A percentile compares a stretch with the other conserved stretches of the same genome.
Conservation (phyloP, 2,113 vertebrate genomes). For the Fregata magnificens region DNA sequence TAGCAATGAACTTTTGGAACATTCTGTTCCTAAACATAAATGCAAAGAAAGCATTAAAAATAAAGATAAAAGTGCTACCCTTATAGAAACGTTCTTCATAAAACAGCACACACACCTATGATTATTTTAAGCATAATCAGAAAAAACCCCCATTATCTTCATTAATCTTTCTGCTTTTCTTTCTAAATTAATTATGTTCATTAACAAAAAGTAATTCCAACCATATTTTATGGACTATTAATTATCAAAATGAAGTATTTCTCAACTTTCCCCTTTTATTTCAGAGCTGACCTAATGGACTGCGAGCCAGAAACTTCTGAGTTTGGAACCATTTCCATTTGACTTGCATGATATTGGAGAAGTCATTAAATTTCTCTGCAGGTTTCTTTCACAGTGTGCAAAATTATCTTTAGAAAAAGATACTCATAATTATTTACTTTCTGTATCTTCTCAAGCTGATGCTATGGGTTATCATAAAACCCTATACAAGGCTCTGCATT, state of each 20-base stretch:
- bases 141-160: not conserved
- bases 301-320: not conserved
- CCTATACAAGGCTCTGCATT: not conserved
- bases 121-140: not conserved
- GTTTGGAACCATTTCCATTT: not conserved
- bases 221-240: not conserved
- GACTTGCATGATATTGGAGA: not conserved
- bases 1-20: not conserved
- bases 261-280: not conserved
- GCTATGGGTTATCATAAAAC: not conserved
- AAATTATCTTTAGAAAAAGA: not conserved
- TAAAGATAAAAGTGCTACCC: not conserved
- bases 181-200: not conserved
- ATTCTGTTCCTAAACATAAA: not conserved
- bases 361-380: not conserved
- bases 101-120: not conserved
- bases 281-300: not conserved
- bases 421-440: not conserved
- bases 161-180: not conserved
- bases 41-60: not conserved
- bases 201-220: slow-evolving; percentile 14
- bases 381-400: not conserved
- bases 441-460: not conserved
- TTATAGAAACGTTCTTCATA: not conserved
- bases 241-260: slow-evolving; percentile 17